Conservation (phyloP, 2,113 vertebrate species). For the Mastomys natalensis region DNA sequence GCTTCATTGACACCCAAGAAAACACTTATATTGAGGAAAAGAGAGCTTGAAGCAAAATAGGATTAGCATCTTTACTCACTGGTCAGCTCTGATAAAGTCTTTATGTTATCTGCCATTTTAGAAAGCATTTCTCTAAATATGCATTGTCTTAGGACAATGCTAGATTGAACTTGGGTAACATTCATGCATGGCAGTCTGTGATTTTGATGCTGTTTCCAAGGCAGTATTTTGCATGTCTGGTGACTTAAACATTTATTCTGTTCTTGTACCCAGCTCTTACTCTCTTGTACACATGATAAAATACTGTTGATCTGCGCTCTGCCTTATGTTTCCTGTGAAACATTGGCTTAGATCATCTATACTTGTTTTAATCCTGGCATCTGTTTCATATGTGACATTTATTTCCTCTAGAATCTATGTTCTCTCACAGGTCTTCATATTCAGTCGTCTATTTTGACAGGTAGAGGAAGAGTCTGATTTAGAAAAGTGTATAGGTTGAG, state of each 20-base stretch:
- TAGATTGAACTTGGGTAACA: neutral
- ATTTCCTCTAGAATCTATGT: neutral
- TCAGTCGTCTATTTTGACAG: neutral
- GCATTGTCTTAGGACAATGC: neutral
- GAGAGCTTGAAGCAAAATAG: neutral
- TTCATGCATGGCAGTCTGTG: accelerated
- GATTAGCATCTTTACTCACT: neutral
- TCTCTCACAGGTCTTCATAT: conserved; percentile 2
- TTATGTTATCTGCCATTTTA: neutral
- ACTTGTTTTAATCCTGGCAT: neutral
- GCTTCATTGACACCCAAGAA: neutral
- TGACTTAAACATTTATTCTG: neutral
- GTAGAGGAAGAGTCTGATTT: neutral
- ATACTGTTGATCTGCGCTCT: neutral
- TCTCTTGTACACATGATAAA: neutral
- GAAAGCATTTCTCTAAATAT: neutral
- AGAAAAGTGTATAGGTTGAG: neutral
- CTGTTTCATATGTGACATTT: neutral
- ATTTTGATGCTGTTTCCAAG: neutral
- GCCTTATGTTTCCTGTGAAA: conserved; percentile 2
- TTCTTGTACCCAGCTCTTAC: neutral
- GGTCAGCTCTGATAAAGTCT: neutral
- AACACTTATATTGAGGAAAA: neutral
- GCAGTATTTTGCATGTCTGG: neutral
- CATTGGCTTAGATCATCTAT: neutral